Base-by-base conservation (phyloP, 64 coral and sea anemone genomes). In the Montipora cactus region DNA sequence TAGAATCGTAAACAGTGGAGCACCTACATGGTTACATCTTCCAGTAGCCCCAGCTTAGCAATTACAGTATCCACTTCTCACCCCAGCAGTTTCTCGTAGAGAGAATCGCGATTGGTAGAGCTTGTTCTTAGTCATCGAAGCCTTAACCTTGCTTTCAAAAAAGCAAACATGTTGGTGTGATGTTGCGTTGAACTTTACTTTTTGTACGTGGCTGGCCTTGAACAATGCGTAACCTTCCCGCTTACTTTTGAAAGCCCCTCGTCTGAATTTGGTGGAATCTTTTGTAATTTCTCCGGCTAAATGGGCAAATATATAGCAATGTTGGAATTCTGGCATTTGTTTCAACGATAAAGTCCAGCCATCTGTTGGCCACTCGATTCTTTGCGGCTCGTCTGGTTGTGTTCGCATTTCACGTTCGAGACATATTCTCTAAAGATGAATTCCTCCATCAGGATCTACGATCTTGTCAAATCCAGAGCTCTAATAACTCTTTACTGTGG, bases 171-270 rank as follows among this genome's bases (percentile, higher is more conserved):
- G 18, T 73, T 89, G 13, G 52, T 84, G 2, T 48, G 53, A 50
- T 25, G 87, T 71, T 75, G 18, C 8, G 19, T 89, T 89, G 50
- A 77, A 89, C 25, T 25, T 25, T 25, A 25, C 25, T 25, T 25
- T 25, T 25, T 25, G 25, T 25, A 25, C 53, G 51, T 78, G 87
- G n/a, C 5, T 20, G 25, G 87, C 87, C 75, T 89, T 89, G 15
- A 89, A 76, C 45, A 89, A 44, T 11, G 70, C 73, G 48, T 89
- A 89, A 18, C 87, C 87, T 4, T 89, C 87, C 49, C 49, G 70
- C 49, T 89, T 89, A n/a, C 87, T 61, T 52, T 89, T 89, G 48
- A 89, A 89, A 20, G 87, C 87, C 72, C 87, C 73, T 71, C 73
- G 87, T 53, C 72, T 23, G 9, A 75, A 18, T 89, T 89, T 74